These are phyloP conservation scores for Mercenaria mercenaria DNA, from an alignment of 1,140 invertebrate species.

Conservation along the genomic window DNA sequence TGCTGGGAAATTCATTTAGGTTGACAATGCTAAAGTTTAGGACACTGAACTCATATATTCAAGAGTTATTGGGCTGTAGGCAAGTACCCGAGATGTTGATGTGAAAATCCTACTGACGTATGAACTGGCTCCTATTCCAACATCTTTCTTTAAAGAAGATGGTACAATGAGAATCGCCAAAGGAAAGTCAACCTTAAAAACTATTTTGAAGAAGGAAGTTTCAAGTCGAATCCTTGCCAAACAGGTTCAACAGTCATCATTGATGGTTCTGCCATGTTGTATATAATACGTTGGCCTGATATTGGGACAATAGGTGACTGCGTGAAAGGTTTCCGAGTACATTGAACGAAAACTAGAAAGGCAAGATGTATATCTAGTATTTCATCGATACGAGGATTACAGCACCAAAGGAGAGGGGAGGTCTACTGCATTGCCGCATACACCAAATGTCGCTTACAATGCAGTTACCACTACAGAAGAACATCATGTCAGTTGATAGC, in stretches of 20 bases:
- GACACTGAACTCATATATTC: neutral
- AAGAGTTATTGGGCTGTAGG: neutral
- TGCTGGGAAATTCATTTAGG: neutral
- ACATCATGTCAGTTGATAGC: no score
- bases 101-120: neutral
- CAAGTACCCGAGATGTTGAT: neutral
- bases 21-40: neutral
- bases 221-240: neutral
- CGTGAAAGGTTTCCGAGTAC: neutral
- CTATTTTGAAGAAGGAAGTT: neutral
- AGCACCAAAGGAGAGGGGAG: conserved; percentile 57
- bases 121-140: neutral
- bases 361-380: conserved; percentile 60
- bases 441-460: no score
- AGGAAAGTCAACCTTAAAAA: neutral
- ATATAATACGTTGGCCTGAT: conserved; percentile 58
- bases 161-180: conserved; percentile 17
- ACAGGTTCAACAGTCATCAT: conserved; percentile 32
- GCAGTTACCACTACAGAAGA: no score
- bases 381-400: conserved; percentile 58
- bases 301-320: conserved; percentile 23
- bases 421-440: no score
- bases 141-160: conserved; percentile 24
- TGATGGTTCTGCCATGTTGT: no score
- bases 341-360: no score